Evolutionary conservation across 2,888 invertebrate species (phyloP).

Genomic region (Apodemia duryi): DNA sequence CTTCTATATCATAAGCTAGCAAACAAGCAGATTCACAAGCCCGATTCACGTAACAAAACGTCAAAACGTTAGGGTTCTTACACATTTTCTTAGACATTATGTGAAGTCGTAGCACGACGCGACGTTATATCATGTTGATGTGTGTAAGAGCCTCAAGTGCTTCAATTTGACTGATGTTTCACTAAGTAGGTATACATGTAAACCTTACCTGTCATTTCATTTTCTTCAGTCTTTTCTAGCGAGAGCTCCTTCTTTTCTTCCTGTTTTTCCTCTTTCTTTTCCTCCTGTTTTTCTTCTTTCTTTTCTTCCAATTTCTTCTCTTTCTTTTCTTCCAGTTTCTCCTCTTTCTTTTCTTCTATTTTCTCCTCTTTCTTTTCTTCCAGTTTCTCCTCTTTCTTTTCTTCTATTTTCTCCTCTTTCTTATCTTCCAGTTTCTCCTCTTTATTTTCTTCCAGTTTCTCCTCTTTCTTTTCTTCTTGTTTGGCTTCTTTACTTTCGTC

Average conservation of each 20-base stretch:
- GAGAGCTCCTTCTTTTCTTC: slow-evolving; percentile 63
- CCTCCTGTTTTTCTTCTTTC: slow-evolving; percentile 22
- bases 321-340: slow-evolving; percentile 34
- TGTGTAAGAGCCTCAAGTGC: too few species aligned
- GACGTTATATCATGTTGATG: too few species aligned
- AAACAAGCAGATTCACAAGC: too few species aligned
- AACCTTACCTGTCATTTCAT: slow-evolving; percentile 78
- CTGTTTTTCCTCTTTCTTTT: slow-evolving; percentile 42
- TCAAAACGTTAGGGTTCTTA: too few species aligned
- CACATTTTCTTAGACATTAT: too few species aligned
- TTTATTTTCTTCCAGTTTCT: slow-evolving; percentile 34
- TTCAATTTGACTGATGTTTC: too few species aligned
- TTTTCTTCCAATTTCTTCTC: slow-evolving; percentile 33
- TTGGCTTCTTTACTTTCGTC: background rate
- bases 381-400: slow-evolving; percentile 33
- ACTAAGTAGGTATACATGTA: background rate
- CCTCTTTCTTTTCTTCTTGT: too few species aligned
- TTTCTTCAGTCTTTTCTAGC: slow-evolving; percentile 68
- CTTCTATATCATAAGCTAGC: too few species aligned
- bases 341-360: slow-evolving; percentile 34
- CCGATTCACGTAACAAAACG: too few species aligned
- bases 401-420: slow-evolving; percentile 36
- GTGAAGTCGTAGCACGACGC: too few species aligned
- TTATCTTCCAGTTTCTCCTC: slow-evolving; percentile 33
- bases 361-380: too few species aligned